A percentile compares a stretch with the other conserved stretches of the same genome.
Conservation (phyloP, 2,888 invertebrate genomes). For the Athrips mouffetella region DNA sequence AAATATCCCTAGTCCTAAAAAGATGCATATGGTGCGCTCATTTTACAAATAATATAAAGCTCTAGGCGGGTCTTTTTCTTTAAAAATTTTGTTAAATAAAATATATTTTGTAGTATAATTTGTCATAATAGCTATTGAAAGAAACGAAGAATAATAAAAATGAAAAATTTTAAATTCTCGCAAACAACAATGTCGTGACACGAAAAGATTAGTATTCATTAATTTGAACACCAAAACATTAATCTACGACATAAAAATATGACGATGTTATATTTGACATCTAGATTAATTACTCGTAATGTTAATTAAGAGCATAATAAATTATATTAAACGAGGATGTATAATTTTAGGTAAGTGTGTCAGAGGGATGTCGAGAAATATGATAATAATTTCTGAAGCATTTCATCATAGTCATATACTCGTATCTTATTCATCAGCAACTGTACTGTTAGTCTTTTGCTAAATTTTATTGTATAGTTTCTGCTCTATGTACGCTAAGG, state of each 20-base stretch:
- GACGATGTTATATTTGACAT: constrained; percentile 7
- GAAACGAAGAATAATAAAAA: too few relatives aligned
- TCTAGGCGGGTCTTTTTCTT: too few relatives aligned
- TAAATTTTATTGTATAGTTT: too few relatives aligned
- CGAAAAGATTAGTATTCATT: background rate
- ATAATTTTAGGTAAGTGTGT: constrained; percentile 10
- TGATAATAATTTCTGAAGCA: background rate
- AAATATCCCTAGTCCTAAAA: too few relatives aligned
- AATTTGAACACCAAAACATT: background rate
- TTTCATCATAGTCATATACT: background rate
- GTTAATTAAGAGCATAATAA: constrained; percentile 9
- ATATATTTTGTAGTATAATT: too few relatives aligned
- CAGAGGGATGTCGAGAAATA: background rate
- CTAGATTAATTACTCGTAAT: constrained; percentile 10
- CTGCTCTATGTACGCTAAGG: too few relatives aligned
- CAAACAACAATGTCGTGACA: too few relatives aligned
- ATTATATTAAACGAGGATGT: constrained; percentile 5
- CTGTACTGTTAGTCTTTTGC: background rate
- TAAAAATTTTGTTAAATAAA: too few relatives aligned
- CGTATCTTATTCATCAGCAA: background rate
- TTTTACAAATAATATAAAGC: too few relatives aligned
- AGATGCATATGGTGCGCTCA: too few relatives aligned
- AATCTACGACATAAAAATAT: constrained; percentile 14
- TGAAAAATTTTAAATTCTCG: too few relatives aligned
- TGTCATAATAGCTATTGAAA: too few relatives aligned